A percentile compares a stretch with the other conserved stretches of the same genome.
phyloP scores from a whole-genome alignment of 2,797 vertebrate species.

The Parotocinclus haroldoi region DNA sequence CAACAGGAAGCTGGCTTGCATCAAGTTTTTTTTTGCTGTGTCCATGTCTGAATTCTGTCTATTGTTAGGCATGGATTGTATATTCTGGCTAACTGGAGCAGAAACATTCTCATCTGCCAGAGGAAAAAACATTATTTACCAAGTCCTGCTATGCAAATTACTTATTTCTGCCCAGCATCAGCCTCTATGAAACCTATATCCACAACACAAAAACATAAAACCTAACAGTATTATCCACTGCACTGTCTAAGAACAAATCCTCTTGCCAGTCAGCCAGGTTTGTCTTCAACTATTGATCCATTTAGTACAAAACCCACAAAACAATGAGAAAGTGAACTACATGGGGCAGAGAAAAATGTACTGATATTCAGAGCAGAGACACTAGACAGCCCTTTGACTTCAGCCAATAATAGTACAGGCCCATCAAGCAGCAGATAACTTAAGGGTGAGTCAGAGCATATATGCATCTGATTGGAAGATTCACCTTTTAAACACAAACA shows the following conservation, averaged over 20 bases:
- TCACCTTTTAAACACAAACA: conserved; percentile 47
- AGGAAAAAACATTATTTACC: not conserved
- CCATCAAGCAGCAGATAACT: conserved; percentile 50
- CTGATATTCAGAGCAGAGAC: conserved; percentile 59
- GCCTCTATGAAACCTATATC: not conserved
- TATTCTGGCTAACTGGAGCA: conserved; percentile 72
- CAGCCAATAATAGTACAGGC: conserved; percentile 60
- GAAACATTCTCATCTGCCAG: conserved; percentile 63
- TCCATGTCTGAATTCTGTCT: conserved; percentile 54
- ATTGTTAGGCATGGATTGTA: conserved; percentile 64
- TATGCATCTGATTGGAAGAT: conserved; percentile 40
- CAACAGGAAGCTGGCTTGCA: conserved; percentile 9
- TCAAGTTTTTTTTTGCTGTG: conserved; percentile 20
- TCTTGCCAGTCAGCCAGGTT: too few relatives aligned
- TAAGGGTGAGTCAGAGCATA: conserved; percentile 51
- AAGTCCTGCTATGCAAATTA: not conserved
- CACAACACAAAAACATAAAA: conserved; percentile 7
- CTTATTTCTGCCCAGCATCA: not conserved
- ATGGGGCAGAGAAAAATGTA: conserved; percentile 38
- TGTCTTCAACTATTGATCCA: too few relatives aligned
- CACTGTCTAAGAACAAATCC: not conserved
- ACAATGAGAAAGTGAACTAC: conserved; percentile 30
- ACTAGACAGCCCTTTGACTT: conserved; percentile 56
- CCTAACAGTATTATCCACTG: not conserved
- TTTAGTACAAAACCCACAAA: not conserved